Base-by-base conservation (phyloP, 2,888 invertebrate species). In the Eristalis pertinax region DNA sequence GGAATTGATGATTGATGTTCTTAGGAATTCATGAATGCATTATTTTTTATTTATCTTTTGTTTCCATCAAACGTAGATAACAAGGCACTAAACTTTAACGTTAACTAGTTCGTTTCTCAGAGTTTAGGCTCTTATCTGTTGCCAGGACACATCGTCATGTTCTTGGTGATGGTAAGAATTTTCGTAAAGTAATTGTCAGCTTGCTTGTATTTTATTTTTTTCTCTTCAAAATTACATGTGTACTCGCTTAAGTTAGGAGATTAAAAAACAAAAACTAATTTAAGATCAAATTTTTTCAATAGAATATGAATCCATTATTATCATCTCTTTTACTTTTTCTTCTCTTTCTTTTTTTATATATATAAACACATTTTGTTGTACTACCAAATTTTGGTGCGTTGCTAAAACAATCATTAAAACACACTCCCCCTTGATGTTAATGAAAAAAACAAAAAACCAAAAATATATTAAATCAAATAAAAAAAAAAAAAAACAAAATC, bases 391-490 rank as follows among this genome's bases (percentile, higher is more conserved):
- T 65, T 80, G 84, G 80, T 81, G 26, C 76, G 62, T 73, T 84
- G 80, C 75, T 80, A 87, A 84, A 88, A 86, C 82, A 86, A 82
- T 82, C 78, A 83, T 86, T 82, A 83, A 88, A 82, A 75, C 75
- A 86, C 82, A 86, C 75, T 83, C 74, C 82, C 85, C 78, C 64
- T 75, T 85, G 85, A 85, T 85, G 86, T 82, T 41, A 78, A 89
- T 89, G 84, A 90, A 89, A 91, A 91, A 89, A 84, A 89, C 84
- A 90, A 88, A 63, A 64, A 19, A n/a, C n/a, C n/a, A 72, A 83
- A 68, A 77, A 74, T 58, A 72, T 24, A 35, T 26, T 7, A 24
- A 63, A 26, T 70, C 70, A 76, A 32, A 77, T 83, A 77, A 84
- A 64, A 72, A 77, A 73, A 76, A 89, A 89, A 80, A 68, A 67